Percentiles rank a stretch among this genome's conserved stretches.
Evolutionary conservation across 2,797 vertebrate species (phyloP).

Genomic region (Tokudaia muenninki): DNA sequence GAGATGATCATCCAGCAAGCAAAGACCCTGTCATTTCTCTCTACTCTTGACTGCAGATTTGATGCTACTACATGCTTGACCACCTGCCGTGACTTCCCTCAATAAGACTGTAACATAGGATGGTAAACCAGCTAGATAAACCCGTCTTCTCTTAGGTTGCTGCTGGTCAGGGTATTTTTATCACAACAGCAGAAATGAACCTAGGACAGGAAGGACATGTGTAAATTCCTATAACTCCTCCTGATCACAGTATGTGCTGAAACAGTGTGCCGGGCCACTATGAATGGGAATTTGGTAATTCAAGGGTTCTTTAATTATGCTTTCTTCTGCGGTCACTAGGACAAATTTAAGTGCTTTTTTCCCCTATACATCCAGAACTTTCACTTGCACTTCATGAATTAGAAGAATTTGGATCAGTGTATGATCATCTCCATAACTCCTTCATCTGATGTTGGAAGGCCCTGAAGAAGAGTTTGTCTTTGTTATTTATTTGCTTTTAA

Average conservation of each 20-base stretch:
- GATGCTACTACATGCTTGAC: neutral
- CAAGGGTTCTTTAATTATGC: neutral
- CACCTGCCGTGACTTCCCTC: neutral
- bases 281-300: neutral
- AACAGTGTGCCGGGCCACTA: neutral
- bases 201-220: neutral
- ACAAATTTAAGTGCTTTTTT: neutral
- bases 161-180: neutral
- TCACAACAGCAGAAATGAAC: neutral
- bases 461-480: neutral
- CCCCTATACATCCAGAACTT: neutral
- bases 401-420: conserved; percentile 12
- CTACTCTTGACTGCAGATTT: neutral
- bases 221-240: conserved; percentile 23
- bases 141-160: neutral
- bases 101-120: neutral
- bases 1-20: neutral
- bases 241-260: neutral
- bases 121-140: neutral
- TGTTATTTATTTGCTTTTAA: neutral
- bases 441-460: neutral
- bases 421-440: neutral
- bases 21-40: neutral
- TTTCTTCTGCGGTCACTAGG: neutral
- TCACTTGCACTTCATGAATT: neutral